Percentiles rank a stretch among this genome's conserved stretches.
These are phyloP conservation scores for Adela reaumurella DNA, from an alignment of 2,888 invertebrate species.

Conservation along the genomic window DNA sequence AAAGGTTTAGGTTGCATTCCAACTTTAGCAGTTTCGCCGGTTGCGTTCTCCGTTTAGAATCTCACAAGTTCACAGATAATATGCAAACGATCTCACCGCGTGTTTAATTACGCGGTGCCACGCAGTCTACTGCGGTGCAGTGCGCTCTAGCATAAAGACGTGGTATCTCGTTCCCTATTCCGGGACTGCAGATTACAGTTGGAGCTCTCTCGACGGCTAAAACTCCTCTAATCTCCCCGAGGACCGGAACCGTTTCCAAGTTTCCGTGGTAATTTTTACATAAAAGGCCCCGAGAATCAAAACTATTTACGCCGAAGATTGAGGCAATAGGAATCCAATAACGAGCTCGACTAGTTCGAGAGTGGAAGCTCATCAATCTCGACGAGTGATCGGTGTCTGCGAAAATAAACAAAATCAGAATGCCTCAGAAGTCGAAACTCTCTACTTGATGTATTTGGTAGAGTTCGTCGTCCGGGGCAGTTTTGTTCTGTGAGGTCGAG, in stretches of 20 bases:
- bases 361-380: not conserved
- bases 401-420: not conserved
- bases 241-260: not conserved
- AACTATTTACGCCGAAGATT: not conserved
- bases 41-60: no score
- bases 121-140: not conserved
- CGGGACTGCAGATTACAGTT: not conserved
- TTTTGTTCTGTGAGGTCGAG: conserved; percentile 39
- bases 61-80: not conserved
- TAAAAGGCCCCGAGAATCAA: not conserved
- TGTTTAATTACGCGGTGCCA: not conserved
- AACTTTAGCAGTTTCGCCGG: conserved; percentile 41
- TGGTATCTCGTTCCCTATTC: not conserved
- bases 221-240: not conserved
- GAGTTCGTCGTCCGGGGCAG: conserved; percentile 42
- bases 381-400: not conserved
- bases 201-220: no score
- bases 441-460: conserved; percentile 6
- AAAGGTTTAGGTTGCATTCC: no score
- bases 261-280: not conserved
- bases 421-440: not conserved
- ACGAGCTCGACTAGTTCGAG: not conserved
- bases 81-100: not conserved
- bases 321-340: not conserved
- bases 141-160: not conserved